Percentiles rank a stretch among this genome's conserved stretches.
Evolutionary conservation across 2,113 vertebrate genomes (phyloP).

Genomic region (Tympanuchus pallidicinctus): DNA sequence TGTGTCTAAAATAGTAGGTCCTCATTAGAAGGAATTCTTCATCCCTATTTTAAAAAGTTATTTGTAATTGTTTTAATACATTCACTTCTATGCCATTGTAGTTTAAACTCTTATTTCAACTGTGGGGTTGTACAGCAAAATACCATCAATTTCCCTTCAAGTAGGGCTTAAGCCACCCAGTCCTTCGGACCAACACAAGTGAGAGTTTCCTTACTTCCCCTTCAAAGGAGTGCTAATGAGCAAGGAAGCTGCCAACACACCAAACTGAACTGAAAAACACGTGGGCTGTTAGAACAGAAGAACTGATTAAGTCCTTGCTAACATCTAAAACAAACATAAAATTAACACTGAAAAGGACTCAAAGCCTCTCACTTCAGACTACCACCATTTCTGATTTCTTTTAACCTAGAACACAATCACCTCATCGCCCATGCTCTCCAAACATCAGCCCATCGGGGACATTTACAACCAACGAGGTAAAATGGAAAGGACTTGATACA

Average conservation of each 20-base stretch:
- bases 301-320: not conserved
- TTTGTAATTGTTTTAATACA: not conserved
- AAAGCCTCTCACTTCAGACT: not conserved
- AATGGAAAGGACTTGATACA: constrained; percentile 19
- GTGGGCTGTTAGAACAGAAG: not conserved
- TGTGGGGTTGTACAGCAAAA: not conserved
- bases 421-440: not conserved
- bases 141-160: not conserved
- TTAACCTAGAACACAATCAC: not conserved
- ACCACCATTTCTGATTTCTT: not conserved
- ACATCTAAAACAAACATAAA: not conserved
- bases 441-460: not conserved
- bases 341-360: fast-evolving
- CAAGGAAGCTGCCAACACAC: not conserved
- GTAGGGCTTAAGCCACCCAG: not conserved
- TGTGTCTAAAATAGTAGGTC: not conserved
- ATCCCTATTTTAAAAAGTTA: fast-evolving
- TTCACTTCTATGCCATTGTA: not conserved
- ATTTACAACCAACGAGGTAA: not conserved
- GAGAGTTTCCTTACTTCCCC: not conserved
- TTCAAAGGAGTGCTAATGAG: not conserved
- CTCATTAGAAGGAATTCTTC: not conserved
- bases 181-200: not conserved
- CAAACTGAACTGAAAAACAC: not conserved
- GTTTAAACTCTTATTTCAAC: not conserved